Conservation (phyloP, 2,113 vertebrate genomes). For the Columbina picui region DNA sequence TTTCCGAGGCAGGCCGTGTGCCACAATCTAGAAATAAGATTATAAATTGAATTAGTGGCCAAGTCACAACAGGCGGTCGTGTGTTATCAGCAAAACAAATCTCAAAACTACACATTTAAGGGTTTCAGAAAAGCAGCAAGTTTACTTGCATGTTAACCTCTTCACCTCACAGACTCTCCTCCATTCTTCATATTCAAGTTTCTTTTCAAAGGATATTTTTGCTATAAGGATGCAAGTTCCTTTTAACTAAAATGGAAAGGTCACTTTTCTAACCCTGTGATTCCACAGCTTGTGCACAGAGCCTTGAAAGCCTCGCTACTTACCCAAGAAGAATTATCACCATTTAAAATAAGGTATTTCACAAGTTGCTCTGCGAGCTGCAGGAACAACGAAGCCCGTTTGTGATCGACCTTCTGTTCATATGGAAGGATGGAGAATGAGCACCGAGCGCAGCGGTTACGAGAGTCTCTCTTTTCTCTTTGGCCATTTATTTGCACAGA, state of each 20-base stretch:
- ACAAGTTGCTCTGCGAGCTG: neutral
- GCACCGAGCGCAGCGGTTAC: rapidly evolving
- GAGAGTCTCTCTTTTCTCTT: neutral
- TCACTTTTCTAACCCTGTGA: neutral
- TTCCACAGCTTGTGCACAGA: neutral
- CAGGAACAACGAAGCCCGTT: neutral
- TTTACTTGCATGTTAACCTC: neutral
- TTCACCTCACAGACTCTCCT: neutral
- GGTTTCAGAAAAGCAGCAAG: neutral
- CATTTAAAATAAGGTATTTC: neutral
- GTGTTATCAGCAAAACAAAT: neutral
- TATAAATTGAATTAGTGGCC: neutral
- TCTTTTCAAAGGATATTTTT: neutral
- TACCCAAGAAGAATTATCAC: neutral
- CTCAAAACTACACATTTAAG: neutral
- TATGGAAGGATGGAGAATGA: neutral
- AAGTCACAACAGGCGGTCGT: neutral
- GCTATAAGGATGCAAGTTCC: neutral
- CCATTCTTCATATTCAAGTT: neutral
- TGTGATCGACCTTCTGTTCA: neutral
- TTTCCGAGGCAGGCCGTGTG: conserved; percentile 89
- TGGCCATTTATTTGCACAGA: neutral
- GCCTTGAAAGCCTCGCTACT: neutral
- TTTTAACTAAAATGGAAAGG: neutral
- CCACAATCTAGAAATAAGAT: conserved; percentile 82